Conservation (phyloP, 2,113 vertebrate genomes). For the Tachysurus fulvidraco region DNA sequence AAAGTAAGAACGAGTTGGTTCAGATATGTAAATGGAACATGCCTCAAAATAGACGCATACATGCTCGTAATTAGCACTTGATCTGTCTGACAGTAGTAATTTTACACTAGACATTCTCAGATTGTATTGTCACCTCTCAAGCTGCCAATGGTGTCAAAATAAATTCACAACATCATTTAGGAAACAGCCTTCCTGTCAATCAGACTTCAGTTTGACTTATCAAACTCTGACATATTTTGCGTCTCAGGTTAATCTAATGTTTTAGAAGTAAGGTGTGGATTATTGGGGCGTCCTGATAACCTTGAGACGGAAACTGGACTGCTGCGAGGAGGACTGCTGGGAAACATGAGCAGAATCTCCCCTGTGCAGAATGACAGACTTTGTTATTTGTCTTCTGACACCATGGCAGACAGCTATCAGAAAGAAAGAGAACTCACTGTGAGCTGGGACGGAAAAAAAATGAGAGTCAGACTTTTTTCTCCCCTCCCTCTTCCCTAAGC, state of each 20-base stretch:
- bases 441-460: slow-evolving; percentile 62
- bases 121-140: slow-evolving; percentile 43
- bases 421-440: slow-evolving; percentile 76
- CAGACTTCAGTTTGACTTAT: slow-evolving; percentile 48
- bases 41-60: slow-evolving; percentile 55
- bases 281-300: slow-evolving; percentile 16
- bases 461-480: slow-evolving; percentile 66
- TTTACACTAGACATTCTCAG: slow-evolving; percentile 42
- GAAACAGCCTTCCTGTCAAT: slow-evolving; percentile 49
- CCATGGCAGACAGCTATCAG: slow-evolving; percentile 79
- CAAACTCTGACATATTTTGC: slow-evolving; percentile 15
- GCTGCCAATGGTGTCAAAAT: slow-evolving; percentile 52
- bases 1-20: slow-evolving; percentile 53
- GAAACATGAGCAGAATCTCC: slow-evolving; percentile 69
- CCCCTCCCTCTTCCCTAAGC: slow-evolving; percentile 38
- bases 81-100: slow-evolving; percentile 57
- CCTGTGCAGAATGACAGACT: slow-evolving; percentile 73
- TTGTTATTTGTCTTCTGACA: slow-evolving; percentile 79
- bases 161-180: slow-evolving; percentile 55
- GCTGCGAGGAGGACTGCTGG: slow-evolving; percentile 41
- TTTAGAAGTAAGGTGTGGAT: slow-evolving; percentile 30
- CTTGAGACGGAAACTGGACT: slow-evolving; percentile 46
- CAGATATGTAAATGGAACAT: slow-evolving; percentile 53
- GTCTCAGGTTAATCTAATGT: slow-evolving; percentile 37
- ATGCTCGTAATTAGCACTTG: slow-evolving; percentile 52